phyloP scores from a whole-genome alignment of 2,797 vertebrate species.

The Acipenser ruthenus region DNA sequence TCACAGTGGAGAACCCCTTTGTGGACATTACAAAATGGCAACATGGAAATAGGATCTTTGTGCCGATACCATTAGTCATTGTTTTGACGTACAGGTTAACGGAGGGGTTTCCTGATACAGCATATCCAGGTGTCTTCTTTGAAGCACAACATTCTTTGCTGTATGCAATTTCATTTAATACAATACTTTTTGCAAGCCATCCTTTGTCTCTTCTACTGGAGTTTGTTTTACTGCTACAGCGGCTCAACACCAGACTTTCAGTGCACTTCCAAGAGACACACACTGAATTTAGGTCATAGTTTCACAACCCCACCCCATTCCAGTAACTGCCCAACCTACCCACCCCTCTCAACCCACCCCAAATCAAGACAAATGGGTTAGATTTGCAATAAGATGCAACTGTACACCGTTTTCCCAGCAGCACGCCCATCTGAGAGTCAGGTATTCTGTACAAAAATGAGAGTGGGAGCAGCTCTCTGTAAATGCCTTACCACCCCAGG shows the following conservation, averaged over 20 bases:
- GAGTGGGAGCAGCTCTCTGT: slow-evolving; percentile 44
- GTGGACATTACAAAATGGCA: too few relatives aligned
- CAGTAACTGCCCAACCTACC: slow-evolving; percentile 1
- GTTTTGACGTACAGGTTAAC: too few relatives aligned
- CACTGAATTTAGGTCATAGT: background rate
- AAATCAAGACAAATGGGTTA: slow-evolving; percentile 26
- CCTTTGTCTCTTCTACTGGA: too few relatives aligned
- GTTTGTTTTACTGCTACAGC: too few relatives aligned
- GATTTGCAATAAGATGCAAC: slow-evolving; percentile 24
- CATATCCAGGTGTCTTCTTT: too few relatives aligned
- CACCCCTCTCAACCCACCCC: slow-evolving; percentile 21
- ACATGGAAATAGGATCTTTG: too few relatives aligned
- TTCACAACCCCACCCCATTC: background rate
- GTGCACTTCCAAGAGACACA: background rate
- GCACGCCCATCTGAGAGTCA: slow-evolving; percentile 27
- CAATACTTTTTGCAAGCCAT: too few relatives aligned
- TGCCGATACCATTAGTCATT: too few relatives aligned
- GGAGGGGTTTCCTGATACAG: too few relatives aligned
- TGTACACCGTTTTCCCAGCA: slow-evolving; percentile 24
- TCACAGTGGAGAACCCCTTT: too few relatives aligned
- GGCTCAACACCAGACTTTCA: background rate
- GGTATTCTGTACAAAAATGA: slow-evolving; percentile 21
- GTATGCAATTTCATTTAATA: too few relatives aligned
- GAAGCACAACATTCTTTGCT: too few relatives aligned
- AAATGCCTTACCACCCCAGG: slow-evolving; percentile 31